Percentiles rank a stretch among this genome's conserved stretches.
Evolutionary conservation across 2,113 vertebrate species (phyloP).

Genomic region (Gadus chalcogrammus): DNA sequence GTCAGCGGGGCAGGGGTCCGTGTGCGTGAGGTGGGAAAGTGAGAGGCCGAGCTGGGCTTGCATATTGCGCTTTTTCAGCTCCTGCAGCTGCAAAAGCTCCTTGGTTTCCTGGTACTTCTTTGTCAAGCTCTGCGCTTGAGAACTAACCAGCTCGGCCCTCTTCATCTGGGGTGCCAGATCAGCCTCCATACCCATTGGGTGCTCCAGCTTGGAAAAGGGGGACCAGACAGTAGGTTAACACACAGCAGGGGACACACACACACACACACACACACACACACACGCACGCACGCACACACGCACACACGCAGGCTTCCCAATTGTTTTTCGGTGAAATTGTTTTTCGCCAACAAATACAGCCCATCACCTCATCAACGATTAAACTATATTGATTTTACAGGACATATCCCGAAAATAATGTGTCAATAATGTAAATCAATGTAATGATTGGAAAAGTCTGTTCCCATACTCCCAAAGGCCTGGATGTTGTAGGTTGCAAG

Average conservation of each 20-base stretch:
- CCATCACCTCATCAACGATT: slow-evolving; percentile 19
- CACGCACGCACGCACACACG: too few relatives aligned
- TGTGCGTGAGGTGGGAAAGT: slow-evolving; percentile 66
- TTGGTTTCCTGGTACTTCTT: slow-evolving; percentile 84
- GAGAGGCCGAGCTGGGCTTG: slow-evolving; percentile 81
- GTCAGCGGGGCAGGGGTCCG: slow-evolving; percentile 69
- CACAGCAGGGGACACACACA: slow-evolving; percentile 70
- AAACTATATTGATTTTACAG: slow-evolving; percentile 20
- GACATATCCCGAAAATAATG: slow-evolving; percentile 35
- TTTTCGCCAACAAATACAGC: slow-evolving; percentile 53
- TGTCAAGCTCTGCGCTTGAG: slow-evolving; percentile 81
- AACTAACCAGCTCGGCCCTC: slow-evolving; percentile 80
- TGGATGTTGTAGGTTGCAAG: slow-evolving; percentile 54
- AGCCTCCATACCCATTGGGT: slow-evolving; percentile 79
- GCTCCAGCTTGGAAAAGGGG: slow-evolving; percentile 83
- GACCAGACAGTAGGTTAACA: slow-evolving; percentile 85
- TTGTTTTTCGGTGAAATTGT: slow-evolving; percentile 52
- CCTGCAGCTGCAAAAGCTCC: slow-evolving; percentile 81
- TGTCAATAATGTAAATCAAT: slow-evolving; percentile 31
- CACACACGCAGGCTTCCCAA: slow-evolving; percentile 55
- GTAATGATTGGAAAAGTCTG: slow-evolving; percentile 45
- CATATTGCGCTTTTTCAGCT: slow-evolving; percentile 80
- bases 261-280: too few relatives aligned
- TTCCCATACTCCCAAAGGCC: slow-evolving; percentile 2
- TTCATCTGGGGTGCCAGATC: slow-evolving; percentile 77